phyloP scores from a whole-genome alignment of 2,113 vertebrate genomes.

The Calcarius ornatus region DNA sequence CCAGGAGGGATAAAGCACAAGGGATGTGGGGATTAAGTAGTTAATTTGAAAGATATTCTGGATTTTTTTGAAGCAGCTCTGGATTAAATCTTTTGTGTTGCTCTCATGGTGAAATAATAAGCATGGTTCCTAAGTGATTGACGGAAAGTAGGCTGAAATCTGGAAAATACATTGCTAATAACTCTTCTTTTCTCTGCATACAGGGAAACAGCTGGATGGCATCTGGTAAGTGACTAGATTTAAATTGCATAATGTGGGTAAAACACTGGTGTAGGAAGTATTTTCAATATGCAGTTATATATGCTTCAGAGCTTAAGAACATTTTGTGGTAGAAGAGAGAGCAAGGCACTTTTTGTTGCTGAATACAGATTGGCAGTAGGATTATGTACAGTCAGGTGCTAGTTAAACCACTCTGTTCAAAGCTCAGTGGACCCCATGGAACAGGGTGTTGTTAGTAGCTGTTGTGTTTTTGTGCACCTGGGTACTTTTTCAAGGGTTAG shows the following conservation, averaged over 20 bases:
- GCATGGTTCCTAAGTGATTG: background rate
- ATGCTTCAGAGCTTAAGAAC: background rate
- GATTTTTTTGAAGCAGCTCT: background rate
- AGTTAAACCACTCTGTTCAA: background rate
- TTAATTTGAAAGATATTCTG: background rate
- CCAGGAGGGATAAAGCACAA: background rate
- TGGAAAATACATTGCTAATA: background rate
- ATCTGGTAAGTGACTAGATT: constrained; percentile 87
- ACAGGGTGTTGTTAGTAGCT: background rate
- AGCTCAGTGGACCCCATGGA: background rate
- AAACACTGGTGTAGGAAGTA: background rate
- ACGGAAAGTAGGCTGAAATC: background rate
- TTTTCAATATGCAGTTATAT: background rate
- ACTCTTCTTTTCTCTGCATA: constrained; percentile 57
- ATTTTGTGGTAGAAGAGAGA: background rate
- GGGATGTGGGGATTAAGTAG: background rate
- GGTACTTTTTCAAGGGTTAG: background rate
- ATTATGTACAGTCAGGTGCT: background rate
- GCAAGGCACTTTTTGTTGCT: background rate
- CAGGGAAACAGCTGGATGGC: constrained; percentile 94
- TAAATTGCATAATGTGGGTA: background rate
- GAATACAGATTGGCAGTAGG: background rate
- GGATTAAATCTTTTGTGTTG: background rate
- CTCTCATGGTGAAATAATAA: background rate
- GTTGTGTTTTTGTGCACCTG: background rate